phyloP scores from a whole-genome alignment of 2,797 vertebrate species.

The Acrossocheilus wenchowensis region DNA sequence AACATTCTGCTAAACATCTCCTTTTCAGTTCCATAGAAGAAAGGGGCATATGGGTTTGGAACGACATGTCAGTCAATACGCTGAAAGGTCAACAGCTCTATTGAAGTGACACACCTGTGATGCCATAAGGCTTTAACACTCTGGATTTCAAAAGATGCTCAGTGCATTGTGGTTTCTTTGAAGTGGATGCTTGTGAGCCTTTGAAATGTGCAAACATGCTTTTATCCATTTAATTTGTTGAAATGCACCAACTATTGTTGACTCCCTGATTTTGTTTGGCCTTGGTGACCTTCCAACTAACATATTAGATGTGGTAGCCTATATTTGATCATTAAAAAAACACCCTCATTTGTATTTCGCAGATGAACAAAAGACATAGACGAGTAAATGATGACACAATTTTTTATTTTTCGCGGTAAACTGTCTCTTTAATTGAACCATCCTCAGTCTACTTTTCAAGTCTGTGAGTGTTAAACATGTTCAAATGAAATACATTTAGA shows the following conservation, averaged over 20 bases:
- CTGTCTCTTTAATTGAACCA: not conserved
- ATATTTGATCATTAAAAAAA: not conserved
- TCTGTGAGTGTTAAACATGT: not conserved
- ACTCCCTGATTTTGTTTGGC: not conserved
- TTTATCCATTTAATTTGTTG: constrained; percentile 12
- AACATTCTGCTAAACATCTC: not conserved
- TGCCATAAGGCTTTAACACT: constrained; percentile 1
- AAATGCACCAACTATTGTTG: not conserved
- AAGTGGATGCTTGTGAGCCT: constrained; percentile 2
- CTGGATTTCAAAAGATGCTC: constrained; percentile 25
- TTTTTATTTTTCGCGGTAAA: not conserved
- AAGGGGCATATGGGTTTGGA: not conserved
- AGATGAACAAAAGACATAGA: not conserved
- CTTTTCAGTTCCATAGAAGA: not conserved
- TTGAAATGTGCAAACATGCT: constrained; percentile 14
- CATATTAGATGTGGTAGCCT: constrained; percentile 7
- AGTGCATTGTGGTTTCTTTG: constrained; percentile 26
- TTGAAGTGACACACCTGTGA: constrained; percentile 38
- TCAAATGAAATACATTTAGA: not conserved
- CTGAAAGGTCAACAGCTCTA: constrained; percentile 22
- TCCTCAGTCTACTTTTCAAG: not conserved
- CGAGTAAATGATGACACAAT: not conserved
- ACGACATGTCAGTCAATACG: not conserved
- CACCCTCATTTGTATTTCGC: not conserved
- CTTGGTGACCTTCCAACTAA: not conserved